These are phyloP conservation scores for Trachelus stipa DNA, from an alignment of 2,888 invertebrate species.

Conservation along the genomic window DNA sequence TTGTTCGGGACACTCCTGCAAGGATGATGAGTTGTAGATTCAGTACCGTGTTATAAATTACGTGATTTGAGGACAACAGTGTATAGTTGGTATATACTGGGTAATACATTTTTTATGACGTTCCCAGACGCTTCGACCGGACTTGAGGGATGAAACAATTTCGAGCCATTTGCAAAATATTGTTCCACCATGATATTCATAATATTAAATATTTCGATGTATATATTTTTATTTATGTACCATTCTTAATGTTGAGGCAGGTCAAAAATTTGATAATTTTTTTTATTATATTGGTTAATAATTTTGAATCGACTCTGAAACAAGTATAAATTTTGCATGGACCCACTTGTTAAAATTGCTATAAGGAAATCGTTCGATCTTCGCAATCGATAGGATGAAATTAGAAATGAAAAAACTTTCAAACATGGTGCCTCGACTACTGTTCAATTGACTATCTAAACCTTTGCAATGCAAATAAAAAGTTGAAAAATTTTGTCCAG, in stretches of 20 bases:
- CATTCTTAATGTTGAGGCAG: neutral
- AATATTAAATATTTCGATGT: neutral
- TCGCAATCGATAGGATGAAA: neutral
- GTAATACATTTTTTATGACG: neutral
- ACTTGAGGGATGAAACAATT: too few relatives aligned
- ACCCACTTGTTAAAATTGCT: neutral
- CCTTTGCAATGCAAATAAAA: neutral
- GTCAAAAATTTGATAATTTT: neutral
- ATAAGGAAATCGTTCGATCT: neutral
- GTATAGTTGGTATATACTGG: neutral
- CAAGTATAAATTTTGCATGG: neutral
- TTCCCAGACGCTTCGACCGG: neutral
- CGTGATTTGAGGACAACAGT: neutral
- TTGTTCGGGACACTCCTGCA: conserved; percentile 22
- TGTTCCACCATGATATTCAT: neutral
- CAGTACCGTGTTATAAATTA: neutral
- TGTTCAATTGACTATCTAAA: neutral
- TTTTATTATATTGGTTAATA: too few relatives aligned
- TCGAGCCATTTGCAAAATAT: too few relatives aligned
- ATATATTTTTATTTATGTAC: neutral
- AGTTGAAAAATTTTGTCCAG: neutral
- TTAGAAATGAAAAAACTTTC: neutral
- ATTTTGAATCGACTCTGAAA: neutral
- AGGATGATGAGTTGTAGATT: conserved; percentile 18
- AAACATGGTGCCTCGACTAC: neutral